These are phyloP conservation scores for Iguana delicatissima DNA, from an alignment of 2,797 vertebrate species.

Conservation along the genomic window DNA sequence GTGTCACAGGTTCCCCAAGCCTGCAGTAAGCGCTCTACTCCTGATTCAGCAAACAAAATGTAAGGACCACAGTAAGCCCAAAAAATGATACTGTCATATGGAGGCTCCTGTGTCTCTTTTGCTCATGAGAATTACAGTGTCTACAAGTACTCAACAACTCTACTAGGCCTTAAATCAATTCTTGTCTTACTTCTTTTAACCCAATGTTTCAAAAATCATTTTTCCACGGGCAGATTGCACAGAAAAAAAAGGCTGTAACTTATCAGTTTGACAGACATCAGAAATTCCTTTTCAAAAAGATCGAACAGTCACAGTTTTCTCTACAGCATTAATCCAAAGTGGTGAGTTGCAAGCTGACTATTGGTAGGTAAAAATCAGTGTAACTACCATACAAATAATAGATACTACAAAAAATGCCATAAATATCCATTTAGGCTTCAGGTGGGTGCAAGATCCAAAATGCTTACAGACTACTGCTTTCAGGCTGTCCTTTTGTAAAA, in stretches of 20 bases:
- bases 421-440: background rate
- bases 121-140: background rate
- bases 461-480: background rate
- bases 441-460: background rate
- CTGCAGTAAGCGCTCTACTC: background rate
- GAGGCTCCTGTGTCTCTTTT: no score
- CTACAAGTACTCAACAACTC: background rate
- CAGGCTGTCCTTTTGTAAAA: background rate
- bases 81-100: background rate
- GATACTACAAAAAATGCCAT: background rate
- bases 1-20: background rate
- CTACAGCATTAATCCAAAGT: background rate
- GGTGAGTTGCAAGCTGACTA: background rate
- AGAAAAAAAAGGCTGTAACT: background rate
- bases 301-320: background rate
- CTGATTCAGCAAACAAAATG: background rate
- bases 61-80: background rate
- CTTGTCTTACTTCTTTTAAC: background rate
- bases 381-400: background rate
- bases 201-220: background rate
- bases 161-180: no score
- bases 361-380: background rate
- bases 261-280: background rate
- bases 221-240: no score
- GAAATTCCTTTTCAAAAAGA: background rate